These are phyloP conservation scores for Labia minor DNA, from an alignment of 2,888 invertebrate species.

Conservation along the genomic window DNA sequence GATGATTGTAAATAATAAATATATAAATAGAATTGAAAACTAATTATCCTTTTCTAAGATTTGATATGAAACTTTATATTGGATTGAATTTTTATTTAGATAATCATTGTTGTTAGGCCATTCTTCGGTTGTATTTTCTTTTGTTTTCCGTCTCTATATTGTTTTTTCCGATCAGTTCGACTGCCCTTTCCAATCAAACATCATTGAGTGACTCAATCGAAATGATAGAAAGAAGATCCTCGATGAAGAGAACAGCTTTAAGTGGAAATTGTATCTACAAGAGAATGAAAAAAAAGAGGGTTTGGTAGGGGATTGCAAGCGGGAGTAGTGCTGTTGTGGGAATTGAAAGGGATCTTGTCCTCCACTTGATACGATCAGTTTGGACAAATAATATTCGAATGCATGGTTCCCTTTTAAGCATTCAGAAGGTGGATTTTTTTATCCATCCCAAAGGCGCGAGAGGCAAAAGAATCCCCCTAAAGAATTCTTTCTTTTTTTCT, in stretches of 20 bases:
- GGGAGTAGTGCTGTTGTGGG: neutral
- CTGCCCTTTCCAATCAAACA: neutral
- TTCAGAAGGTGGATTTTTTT: slow-evolving; percentile 7
- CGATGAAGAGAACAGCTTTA: neutral
- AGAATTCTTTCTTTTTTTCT: neutral
- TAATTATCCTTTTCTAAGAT: too few species aligned
- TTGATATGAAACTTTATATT: too few species aligned
- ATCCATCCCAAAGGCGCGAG: neutral
- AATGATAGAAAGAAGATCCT: neutral
- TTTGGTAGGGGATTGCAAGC: too few species aligned
- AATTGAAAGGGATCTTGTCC: slow-evolving; percentile 7
- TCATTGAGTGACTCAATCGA: neutral
- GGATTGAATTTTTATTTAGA: too few species aligned
- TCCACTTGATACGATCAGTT: neutral
- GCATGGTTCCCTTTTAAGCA: neutral
- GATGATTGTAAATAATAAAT: too few species aligned
- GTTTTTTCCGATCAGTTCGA: neutral
- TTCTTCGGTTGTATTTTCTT: too few species aligned
- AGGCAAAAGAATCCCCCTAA: neutral
- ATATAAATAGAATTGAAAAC: too few species aligned
- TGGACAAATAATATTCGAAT: neutral
- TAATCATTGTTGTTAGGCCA: too few species aligned
- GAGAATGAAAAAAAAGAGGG: too few species aligned
- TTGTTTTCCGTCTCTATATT: neutral
- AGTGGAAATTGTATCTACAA: neutral